A percentile compares a stretch with the other conserved stretches of the same genome.
Evolutionary conservation across 2,113 vertebrate species (phyloP).

Genomic region (Pygoscelis antarcticus): DNA sequence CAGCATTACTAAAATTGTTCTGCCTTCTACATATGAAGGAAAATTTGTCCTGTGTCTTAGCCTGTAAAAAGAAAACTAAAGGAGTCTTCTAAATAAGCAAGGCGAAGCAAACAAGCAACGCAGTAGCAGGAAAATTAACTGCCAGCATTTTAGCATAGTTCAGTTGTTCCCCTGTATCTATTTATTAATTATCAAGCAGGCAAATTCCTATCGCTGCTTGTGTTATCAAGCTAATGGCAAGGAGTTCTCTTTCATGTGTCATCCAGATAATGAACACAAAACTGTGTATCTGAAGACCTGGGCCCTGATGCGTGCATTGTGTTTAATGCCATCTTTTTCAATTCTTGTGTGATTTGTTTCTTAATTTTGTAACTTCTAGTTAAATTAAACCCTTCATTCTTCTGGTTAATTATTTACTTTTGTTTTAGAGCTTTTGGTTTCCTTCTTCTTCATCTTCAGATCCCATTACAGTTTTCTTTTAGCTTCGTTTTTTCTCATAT

Average conservation of each 20-base stretch:
- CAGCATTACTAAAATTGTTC: background rate
- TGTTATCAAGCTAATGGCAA: background rate
- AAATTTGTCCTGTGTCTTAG: background rate
- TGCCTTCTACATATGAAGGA: background rate
- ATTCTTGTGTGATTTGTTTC: background rate
- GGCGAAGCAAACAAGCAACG: background rate
- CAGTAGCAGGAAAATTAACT: background rate
- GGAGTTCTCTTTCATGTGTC: background rate
- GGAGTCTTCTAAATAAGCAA: background rate
- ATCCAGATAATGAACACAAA: background rate
- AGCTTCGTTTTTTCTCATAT: background rate
- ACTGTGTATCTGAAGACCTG: background rate
- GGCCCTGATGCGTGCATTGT: accelerated
- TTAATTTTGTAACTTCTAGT: background rate
- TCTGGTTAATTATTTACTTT: background rate
- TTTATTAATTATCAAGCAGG: background rate
- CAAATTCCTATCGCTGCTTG: background rate
- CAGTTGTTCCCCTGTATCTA: background rate
- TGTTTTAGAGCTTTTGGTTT: background rate
- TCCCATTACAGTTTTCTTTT: background rate
- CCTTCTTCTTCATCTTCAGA: background rate
- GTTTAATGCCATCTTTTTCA: background rate
- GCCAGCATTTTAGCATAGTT: background rate
- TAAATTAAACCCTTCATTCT: background rate
- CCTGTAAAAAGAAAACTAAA: background rate